phyloP scores from a whole-genome alignment of 2,113 vertebrate species.

The Microcebus griseorufus region DNA sequence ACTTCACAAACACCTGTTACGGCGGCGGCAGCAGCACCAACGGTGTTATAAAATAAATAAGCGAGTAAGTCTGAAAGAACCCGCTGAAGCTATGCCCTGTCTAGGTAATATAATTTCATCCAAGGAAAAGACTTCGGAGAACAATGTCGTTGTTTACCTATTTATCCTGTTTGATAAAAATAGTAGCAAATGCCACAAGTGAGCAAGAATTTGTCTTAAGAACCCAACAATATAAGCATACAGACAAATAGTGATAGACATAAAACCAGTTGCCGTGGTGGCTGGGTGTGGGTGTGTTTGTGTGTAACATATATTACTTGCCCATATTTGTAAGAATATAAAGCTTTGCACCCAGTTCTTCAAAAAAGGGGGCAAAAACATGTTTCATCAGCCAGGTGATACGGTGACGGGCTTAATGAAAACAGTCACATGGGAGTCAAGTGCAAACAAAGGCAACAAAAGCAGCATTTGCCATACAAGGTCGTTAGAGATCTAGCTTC shows the following conservation, averaged over 20 bases:
- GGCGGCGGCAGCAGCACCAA: rapidly evolving
- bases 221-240: not conserved
- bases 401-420: not conserved
- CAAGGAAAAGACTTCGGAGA: not conserved
- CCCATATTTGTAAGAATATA: not conserved
- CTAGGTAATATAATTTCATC: not conserved
- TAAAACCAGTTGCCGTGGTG: not conserved
- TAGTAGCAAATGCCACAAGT: not conserved
- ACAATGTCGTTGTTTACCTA: not conserved
- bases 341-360: not conserved
- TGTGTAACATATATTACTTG: not conserved
- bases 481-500: rapidly evolving
- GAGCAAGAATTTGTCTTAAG: not conserved
- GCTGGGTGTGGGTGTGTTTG: not conserved
- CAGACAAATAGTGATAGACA: not conserved
- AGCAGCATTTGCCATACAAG: rapidly evolving
- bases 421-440: not conserved
- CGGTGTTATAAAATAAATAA: not conserved
- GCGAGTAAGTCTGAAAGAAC: not conserved
- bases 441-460: not conserved
- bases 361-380: not conserved
- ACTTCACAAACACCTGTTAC: not conserved
- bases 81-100: not conserved
- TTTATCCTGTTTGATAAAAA: not conserved
- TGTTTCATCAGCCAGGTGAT: not conserved